A percentile compares a stretch with the other conserved stretches of the same genome.
Conservation (phyloP, 2,888 invertebrate genomes). For the Dichetophora obliterata region DNA sequence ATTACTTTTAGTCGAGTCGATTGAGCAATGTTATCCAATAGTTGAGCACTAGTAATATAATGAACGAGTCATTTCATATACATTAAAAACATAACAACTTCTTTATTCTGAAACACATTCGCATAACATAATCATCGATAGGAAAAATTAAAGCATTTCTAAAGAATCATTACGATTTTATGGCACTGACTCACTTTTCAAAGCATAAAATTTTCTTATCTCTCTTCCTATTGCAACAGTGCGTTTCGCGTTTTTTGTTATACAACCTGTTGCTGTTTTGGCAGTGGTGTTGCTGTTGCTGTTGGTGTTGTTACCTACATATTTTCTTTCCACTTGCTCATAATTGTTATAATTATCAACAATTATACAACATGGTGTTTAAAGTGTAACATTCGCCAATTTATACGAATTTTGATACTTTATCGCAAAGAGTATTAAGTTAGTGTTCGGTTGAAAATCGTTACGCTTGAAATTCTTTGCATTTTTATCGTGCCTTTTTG, state of each 20-base stretch:
- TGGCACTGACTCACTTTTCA: too few relatives aligned
- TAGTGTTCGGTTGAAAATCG: not conserved
- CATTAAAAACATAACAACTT: too few relatives aligned
- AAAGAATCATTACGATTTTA: too few relatives aligned
- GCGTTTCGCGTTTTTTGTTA: constrained; percentile 12
- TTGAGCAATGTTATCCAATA: too few relatives aligned
- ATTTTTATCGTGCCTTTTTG: constrained; percentile 21
- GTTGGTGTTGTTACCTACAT: not conserved
- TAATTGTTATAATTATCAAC: constrained; percentile 46
- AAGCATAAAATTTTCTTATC: not conserved
- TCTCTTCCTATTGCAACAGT: not conserved
- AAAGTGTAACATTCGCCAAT: constrained; percentile 21
- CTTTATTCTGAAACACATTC: too few relatives aligned
- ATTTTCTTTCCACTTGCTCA: constrained; percentile 5
- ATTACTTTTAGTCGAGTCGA: too few relatives aligned
- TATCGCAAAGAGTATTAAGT: not conserved
- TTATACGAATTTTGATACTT: not conserved
- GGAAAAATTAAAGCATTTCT: too few relatives aligned
- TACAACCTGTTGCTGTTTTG: constrained; percentile 7
- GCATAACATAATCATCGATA: too few relatives aligned
- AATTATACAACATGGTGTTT: constrained; percentile 46
- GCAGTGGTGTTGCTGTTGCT: constrained; percentile 12
- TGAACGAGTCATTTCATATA: too few relatives aligned
- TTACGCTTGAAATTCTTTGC: constrained; percentile 39
- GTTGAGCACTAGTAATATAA: too few relatives aligned